Evolutionary conservation across 2,888 invertebrate species (phyloP), one percentile per base, ranked within the genome.

Genomic region (Chrysopilus asiliformis): DNA sequence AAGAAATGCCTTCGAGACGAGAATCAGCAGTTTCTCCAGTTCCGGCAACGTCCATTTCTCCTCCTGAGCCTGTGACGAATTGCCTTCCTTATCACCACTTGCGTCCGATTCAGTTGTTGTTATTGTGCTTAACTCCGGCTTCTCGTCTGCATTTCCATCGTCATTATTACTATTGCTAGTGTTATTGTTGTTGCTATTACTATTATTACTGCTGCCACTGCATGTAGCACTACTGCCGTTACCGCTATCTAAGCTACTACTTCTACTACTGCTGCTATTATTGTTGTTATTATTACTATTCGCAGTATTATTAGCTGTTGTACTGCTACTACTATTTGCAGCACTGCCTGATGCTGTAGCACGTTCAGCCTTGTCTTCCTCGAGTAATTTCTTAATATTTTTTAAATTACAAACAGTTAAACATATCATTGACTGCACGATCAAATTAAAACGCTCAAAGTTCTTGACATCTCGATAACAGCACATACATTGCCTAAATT

Each of bases 401-500:
- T 84, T 82, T 33, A 91, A 68, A 58, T 89, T 80, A 57, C 81
- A 79, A 40, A 91, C 79, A 32, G 84, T 79, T 48, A 86, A 70
- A 52, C 80, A 79, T 42, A 91, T 74, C 49, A 91, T 75, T 45
- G 87, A 83, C 60, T 91, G 90, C 25, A 89, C 81, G 49, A 93
- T 71, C 53, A 83, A 71, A 61, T 87, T 87, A 60, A 91, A 85
- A 48, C 87, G 74, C 57, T 91, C 91, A 65, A 87, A 83, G 64
- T 91, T 91, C 64, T 89, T 89, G 39, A 78, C 75, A 66, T 91
- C 91, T 50, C 90, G 75, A 64, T 86, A 91, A 64, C 89, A 84
- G 65, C 93, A 93, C 80, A 90, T 87, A 58, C 93, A 93, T 68
- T 93, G 91, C 58, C 89, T 87, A 62, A 41, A 73, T 68, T 31